Base-by-base conservation (phyloP, 1,140 invertebrate genomes). In the Leptinotarsa texana region DNA sequence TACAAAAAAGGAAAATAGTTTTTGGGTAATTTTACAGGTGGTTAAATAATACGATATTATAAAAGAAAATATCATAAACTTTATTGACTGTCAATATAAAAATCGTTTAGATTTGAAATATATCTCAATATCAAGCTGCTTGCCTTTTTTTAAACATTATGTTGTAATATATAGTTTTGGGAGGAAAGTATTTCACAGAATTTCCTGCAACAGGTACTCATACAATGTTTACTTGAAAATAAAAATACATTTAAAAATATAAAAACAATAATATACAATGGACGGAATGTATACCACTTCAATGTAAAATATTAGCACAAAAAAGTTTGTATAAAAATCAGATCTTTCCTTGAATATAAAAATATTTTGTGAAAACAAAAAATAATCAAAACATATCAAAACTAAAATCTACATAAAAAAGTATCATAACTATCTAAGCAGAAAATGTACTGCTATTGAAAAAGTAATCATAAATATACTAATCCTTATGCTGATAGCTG, bases 251-350 rank as follows among this genome's bases (percentile, higher is more conserved):
- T 69, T 17, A 47, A 69, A 69, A 42, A 70, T 57, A 57, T 13
- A 57, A 42, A 57, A 57, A 57, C 17, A 68, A 70, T 24, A 57
- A 70, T 70, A 57, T 27, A 70, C 22, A 57, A 51, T 70, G 69
- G 69, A 70, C 69, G 69, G 69, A 70, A 21, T 70, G n/a, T 21
- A 51, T 70, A 70, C 47, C 69, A 70, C 69, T 49, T 17, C 21
- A 57, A 21, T 15, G 18, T 70, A 27, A 70, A 70, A 70, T 48
- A 70, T 57, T 17, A 51, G 22, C 21, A 61, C 21, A 22, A 51
- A 70, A 27, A 70, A 70, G 17, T 22, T n/a, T 61, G 5, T 27
- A 70, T 33, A 70, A 70, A 70, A 61, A 70, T 70, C 69, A 70
- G 69, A 70, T 70, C 69, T 70, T 57, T 57, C 51, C 11, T 69